These are phyloP conservation scores for Platycheirus rosarum DNA, from an alignment of 2,888 invertebrate genomes.

Conservation along the genomic window DNA sequence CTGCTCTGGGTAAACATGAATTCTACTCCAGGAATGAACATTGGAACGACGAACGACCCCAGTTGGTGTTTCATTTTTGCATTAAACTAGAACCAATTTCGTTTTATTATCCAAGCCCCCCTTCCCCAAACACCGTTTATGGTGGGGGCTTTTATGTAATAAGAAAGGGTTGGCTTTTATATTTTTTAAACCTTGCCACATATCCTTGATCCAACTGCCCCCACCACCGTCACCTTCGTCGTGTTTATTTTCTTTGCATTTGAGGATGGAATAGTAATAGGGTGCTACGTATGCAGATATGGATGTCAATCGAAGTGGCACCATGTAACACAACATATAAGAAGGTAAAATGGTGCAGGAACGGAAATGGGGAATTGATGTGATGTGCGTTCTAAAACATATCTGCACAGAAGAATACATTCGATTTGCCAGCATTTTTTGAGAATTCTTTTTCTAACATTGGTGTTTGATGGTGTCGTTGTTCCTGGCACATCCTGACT, in stretches of 20 bases:
- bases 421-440: constrained; percentile 46
- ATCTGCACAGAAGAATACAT: background rate
- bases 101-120: constrained; percentile 61
- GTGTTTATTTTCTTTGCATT: constrained; percentile 69
- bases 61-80: constrained; percentile 70
- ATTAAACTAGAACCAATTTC: constrained; percentile 72
- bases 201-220: constrained; percentile 18
- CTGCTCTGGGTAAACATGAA: background rate
- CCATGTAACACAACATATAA: constrained; percentile 45
- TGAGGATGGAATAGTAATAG: constrained; percentile 68
- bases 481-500: constrained; percentile 33
- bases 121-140: background rate
- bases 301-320: constrained; percentile 61
- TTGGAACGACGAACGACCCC: constrained; percentile 43
- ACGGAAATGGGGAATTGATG: background rate
- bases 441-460: constrained; percentile 34
- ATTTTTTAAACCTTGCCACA: background rate
- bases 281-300: constrained; percentile 65
- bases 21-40: constrained; percentile 5
- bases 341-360: constrained; percentile 5
- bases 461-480: constrained; percentile 19
- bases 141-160: constrained; percentile 20
- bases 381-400: constrained; percentile 16
- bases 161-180: constrained; percentile 43
- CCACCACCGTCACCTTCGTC: constrained; percentile 2